Evolutionary conservation across 2,113 vertebrate species (phyloP), one percentile per base, ranked within the genome.

Genomic region (Dryoscopus gambensis): DNA sequence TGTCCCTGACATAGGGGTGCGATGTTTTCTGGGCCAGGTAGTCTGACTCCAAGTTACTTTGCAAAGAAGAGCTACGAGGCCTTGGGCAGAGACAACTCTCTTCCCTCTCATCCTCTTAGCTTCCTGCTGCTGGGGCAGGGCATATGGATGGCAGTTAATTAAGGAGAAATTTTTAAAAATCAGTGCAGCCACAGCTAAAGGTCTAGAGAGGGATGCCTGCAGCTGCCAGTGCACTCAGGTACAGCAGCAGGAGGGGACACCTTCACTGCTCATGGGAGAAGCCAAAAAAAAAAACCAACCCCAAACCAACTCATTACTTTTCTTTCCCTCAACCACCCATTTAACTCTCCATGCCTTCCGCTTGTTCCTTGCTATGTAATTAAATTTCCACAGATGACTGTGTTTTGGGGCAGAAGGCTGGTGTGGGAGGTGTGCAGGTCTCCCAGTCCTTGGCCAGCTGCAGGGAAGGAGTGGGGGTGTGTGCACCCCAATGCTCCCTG

Each of bases 361-460:
- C 67, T 79, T 57, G 22, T 31, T 94, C 86, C 79, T 90, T 25
- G 63, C n/a, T 55, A 4, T 18, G 82, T 80, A 78, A 90, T 92
- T 76, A 63, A 5, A 84, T 93, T 91, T 87, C 67, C 42, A 79
- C 39, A 69, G 82, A 50, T 30, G 89, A n/a, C 46, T 1, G 0
- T 56, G 22, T 86, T 85, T 83, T 75, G 52, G 53, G 46, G 39
- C 71, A 93, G 84, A 47, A 89, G 50, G 50, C 75, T 76, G 56
- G 35, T 4, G 18, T 1, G 4, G 39, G 50, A 31, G 20, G 6
- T 8, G 23, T 30, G 31, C 33, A 56, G 68, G 25, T 50, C 69
- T 25, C n/a, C 17, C 52, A 50, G 56, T 3, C 24, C 73, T 20
- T 3, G 2, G 40, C 40, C 56, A 64, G 75, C 62, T 2, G 0